phyloP scores from a whole-genome alignment of 2,888 invertebrate species.

The Catocala fraxini region DNA sequence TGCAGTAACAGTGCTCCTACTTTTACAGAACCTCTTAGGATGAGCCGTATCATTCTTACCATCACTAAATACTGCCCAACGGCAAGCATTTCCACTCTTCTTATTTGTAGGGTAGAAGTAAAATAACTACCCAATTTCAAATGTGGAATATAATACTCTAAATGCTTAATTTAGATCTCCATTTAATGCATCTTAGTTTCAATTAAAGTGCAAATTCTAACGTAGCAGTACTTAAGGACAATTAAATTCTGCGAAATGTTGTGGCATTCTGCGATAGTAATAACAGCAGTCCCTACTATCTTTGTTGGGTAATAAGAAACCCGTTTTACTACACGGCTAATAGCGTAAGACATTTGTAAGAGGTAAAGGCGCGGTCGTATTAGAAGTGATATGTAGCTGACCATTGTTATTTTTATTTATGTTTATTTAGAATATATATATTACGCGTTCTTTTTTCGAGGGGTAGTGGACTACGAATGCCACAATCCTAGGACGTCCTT shows the following conservation, averaged over 20 bases:
- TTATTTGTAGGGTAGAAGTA: too few relatives aligned
- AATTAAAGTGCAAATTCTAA: slow-evolving; percentile 15
- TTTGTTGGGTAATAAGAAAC: slow-evolving; percentile 4
- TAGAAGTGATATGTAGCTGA: background rate
- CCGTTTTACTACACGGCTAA: slow-evolving; percentile 7
- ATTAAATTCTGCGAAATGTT: slow-evolving; percentile 6
- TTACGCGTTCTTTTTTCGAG: too few relatives aligned
- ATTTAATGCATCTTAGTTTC: slow-evolving; percentile 11
- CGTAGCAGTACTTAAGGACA: slow-evolving; percentile 8
- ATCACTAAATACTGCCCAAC: too few relatives aligned
- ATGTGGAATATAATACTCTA: background rate
- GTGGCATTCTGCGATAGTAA: slow-evolving; percentile 1
- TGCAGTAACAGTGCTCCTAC: too few relatives aligned
- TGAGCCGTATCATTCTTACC: too few relatives aligned
- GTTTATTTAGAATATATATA: too few relatives aligned
- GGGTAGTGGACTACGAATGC: too few relatives aligned
- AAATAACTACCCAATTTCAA: too few relatives aligned
- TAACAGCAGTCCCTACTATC: slow-evolving; percentile 3
- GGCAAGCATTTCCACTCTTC: too few relatives aligned
- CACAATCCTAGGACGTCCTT: too few relatives aligned
- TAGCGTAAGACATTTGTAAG: slow-evolving; percentile 6
- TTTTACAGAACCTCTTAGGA: too few relatives aligned
- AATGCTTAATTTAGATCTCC: background rate
- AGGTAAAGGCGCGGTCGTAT: background rate
- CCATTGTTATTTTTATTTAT: too few relatives aligned